Evolutionary conservation across 2,113 vertebrate species (phyloP), one percentile per base, ranked within the genome.

Genomic region (Sander lucioperca): DNA sequence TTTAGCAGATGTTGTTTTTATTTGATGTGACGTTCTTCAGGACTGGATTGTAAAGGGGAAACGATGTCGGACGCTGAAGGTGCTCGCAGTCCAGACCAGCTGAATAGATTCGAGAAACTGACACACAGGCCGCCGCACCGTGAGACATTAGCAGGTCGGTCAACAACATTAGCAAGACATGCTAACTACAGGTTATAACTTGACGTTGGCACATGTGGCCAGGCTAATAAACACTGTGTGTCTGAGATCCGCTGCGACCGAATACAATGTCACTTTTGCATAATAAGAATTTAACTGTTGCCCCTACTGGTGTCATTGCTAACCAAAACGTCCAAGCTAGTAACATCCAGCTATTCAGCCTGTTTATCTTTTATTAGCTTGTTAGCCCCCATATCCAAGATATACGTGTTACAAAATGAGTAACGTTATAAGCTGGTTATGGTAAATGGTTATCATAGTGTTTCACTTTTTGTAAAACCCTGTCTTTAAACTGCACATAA

Each of bases 51-150:
- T 74, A 71, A 86, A 64, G 64, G 73, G 64, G 63, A 73, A 77
- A 90, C 57, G 43, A 96, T 96, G 95, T 94, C 93, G 84, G 87
- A 85, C 77, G 80, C 87, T 14, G 93, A 91, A 62, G 87, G 77
- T 13, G 82, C 77, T 64, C 88, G 90, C 83, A 90, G 87, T 84
- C 77, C 74, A 50, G 94, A 94, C 65, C 94, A 90, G 88, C 94
- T 96, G 82, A 96, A 95, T 77, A 91, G 51, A 87, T 99, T 99
- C 91, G 95, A 97, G 92, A 96, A 92, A 82, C 94, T 99, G 92
- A 94, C 95, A 85, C 95, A 95, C 88, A 96, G 97, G 92, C 96
- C 96, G 89, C 95, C 95, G 74, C 89, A 94, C 77, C 82, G 90
- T 79, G 91, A 77, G 62, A 82, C 72, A 79, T n/a, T 92, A 85